Evolutionary conservation across 2,113 vertebrate genomes (phyloP).

Genomic region (Sylvia atricapilla): DNA sequence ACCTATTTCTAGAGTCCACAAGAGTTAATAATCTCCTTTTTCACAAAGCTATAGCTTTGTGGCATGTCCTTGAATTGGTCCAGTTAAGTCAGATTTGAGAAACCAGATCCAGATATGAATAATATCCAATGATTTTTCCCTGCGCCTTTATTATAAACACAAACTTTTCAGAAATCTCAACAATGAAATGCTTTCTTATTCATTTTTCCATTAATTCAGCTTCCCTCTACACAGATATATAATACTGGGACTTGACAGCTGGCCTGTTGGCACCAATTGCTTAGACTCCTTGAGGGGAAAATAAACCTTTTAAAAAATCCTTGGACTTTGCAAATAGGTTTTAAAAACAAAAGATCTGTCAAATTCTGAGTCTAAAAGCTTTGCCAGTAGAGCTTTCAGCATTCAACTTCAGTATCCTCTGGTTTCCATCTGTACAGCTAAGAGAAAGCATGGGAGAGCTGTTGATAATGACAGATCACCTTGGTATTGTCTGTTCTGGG

Average conservation of each 20-base stretch:
- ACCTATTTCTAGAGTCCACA: neutral
- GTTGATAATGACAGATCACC: neutral
- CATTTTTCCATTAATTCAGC: neutral
- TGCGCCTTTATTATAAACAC: neutral
- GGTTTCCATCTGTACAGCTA: neutral
- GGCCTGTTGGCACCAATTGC: slow-evolving; percentile 23
- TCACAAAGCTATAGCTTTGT: neutral
- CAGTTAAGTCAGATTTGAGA: neutral
- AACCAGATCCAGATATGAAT: neutral
- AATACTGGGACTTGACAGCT: slow-evolving; percentile 25
- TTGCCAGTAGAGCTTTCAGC: slow-evolving; percentile 1
- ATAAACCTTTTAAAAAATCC: slow-evolving; percentile 33
- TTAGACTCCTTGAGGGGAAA: slow-evolving; percentile 36
- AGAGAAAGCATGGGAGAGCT: neutral
- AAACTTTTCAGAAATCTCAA: neutral
- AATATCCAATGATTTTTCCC: neutral
- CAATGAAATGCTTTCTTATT: neutral
- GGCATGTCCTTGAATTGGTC: neutral
- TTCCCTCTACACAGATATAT: neutral
- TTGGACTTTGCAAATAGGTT: slow-evolving; percentile 34
- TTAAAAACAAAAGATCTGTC: slow-evolving; percentile 51
- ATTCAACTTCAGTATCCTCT: neutral
- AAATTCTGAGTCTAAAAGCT: neutral
- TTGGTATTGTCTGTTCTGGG: neutral
- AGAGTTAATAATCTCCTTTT: neutral